Base-by-base conservation (phyloP, 2,888 invertebrate species). In the Dexiosoma caninum region DNA sequence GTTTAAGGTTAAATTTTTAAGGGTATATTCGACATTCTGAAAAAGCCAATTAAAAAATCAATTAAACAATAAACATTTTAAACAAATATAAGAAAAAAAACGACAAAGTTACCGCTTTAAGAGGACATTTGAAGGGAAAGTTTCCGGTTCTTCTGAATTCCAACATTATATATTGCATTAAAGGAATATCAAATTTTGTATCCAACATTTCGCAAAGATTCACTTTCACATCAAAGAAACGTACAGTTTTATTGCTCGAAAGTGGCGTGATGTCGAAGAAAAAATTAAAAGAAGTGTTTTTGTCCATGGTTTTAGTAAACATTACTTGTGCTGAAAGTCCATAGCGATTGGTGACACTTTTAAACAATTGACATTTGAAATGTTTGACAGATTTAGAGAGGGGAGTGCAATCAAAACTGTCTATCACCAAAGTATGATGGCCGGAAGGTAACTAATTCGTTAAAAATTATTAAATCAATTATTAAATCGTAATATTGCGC, bases 21-120 rank as follows among this genome's bases (percentile, higher is more conserved):
- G 7, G 37, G 1, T 7, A 9, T 35, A 55, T 10, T 6, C 6
- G 12, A 21, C 2, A n/a, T 40, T 14, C 40, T 59, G 9, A 27
- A 40, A 14, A 42, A 42, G 30, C 8, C 2, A 9, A 16, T 19
- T 35, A 0, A 32, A 5, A 27, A 16, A 37, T 2, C 12, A 30
- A n/a, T n/a, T n/a, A n/a, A n/a, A n/a, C n/a, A n/a, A n/a, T n/a
- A n/a, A n/a, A n/a, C n/a, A n/a, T n/a, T n/a, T n/a, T 27, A 10
- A 16, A 9, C 10, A 27, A 30, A 42, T 2, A 4, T 14, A 8
- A 4, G 9, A 42, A n/a, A n/a, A n/a, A n/a, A 8, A n/a, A n/a
- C n/a, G n/a, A n/a, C n/a, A 55, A 19, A 8, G 42, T n/a, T 44
- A 67, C 67, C 55, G 12, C 10, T 44, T 67, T 16, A 10, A 67